Conservation (phyloP, 53 echinoderm and acorn worm genomes). For the Crossaster papposus region DNA sequence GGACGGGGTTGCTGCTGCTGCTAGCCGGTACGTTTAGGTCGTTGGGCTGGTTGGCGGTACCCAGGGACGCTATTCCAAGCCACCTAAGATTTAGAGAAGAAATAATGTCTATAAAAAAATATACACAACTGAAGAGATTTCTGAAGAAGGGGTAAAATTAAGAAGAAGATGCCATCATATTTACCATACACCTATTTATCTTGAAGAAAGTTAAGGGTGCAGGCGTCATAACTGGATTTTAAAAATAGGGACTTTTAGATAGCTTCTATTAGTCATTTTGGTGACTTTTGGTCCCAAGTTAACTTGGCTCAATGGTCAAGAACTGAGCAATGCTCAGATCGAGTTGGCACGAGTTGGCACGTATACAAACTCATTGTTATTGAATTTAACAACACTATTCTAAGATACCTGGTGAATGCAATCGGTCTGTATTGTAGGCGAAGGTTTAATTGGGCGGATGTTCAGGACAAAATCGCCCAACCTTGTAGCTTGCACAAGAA, state of each 20-base stretch:
- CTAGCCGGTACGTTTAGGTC: slow-evolving; percentile 14
- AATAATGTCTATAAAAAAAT: not conserved
- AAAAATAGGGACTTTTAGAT: not conserved
- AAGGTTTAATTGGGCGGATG: no score
- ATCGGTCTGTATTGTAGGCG: no score
- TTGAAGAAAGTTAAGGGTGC: no score
- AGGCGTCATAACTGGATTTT: no score
- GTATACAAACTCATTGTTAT: not conserved
- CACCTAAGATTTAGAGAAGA: slow-evolving; percentile 57
- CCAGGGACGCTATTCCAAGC: slow-evolving; percentile 82
- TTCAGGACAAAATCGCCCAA: no score
- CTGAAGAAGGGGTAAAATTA: not conserved
- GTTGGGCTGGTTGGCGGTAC: slow-evolving; percentile 59
- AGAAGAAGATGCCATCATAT: no score
- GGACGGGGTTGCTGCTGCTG: not conserved
- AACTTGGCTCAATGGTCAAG: not conserved
- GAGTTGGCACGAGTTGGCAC: not conserved
- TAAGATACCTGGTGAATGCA: not conserved
- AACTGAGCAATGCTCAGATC: not conserved
- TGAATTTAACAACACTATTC: not conserved
- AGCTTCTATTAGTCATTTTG: no score
- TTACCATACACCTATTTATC: no score
- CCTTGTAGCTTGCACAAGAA: not conserved
- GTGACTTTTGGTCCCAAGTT: not conserved
- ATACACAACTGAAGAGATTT: not conserved